Evolutionary conservation across 2,797 vertebrate genomes (phyloP).

Genomic region (Eurystomus glaucurus): DNA sequence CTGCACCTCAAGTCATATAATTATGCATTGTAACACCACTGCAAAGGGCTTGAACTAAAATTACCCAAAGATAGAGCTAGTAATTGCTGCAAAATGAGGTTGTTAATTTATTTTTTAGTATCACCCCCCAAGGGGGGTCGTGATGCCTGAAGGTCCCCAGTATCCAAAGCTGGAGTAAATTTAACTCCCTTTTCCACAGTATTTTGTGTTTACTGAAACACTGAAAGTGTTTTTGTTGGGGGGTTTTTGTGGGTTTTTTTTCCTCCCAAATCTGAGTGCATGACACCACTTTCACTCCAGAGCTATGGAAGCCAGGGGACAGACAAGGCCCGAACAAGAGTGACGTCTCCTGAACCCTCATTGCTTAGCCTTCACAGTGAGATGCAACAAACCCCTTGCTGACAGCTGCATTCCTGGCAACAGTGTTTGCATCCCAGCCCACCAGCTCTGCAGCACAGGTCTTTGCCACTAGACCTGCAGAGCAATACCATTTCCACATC

Average conservation of each 20-base stretch:
- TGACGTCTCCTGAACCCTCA: neutral
- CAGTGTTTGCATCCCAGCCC: neutral
- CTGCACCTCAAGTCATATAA: slow-evolving; percentile 38
- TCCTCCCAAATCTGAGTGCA: neutral
- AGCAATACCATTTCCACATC: neutral
- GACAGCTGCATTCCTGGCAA: neutral
- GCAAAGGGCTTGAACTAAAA: neutral
- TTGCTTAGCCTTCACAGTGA: neutral
- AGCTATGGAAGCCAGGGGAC: neutral
- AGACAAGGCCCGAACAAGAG: neutral
- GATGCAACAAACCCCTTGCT: neutral
- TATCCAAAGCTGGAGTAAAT: neutral
- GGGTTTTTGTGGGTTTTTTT: neutral
- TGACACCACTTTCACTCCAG: neutral
- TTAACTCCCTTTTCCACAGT: neutral
- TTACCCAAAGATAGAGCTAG: neutral
- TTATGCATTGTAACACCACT: neutral
- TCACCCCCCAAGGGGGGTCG: neutral
- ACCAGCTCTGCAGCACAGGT: neutral
- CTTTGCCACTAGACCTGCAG: neutral
- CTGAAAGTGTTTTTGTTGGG: neutral
- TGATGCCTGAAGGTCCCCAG: neutral
- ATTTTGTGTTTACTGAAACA: neutral
- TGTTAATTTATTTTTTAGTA: slow-evolving; percentile 30
- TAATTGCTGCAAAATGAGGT: neutral